Evolutionary conservation across 2,113 vertebrate species (phyloP).

Genomic region (Limnothrissa miodon): DNA sequence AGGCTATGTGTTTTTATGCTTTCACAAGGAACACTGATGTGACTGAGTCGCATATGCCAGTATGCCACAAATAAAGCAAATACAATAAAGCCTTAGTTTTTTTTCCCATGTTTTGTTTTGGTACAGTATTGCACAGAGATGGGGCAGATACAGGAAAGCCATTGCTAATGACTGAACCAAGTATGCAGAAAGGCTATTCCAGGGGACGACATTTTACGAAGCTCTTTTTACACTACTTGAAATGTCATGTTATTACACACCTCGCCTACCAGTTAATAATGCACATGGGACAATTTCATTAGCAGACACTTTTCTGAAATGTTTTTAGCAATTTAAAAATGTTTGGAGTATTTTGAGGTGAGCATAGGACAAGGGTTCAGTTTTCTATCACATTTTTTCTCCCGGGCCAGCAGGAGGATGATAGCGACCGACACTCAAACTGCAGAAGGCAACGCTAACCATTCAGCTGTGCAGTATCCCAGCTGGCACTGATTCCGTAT

Average conservation of each 20-base stretch:
- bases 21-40: conserved; percentile 33
- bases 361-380: not conserved
- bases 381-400: conserved; percentile 34
- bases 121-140: conserved; percentile 60
- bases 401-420: conserved; percentile 68
- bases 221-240: not conserved
- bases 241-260: not conserved
- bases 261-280: not conserved
- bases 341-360: not conserved
- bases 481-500: not conserved
- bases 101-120: conserved; percentile 36
- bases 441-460: not conserved
- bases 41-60: conserved; percentile 33
- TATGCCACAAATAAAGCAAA: not conserved
- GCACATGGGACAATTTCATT: not conserved
- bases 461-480: not conserved
- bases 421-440: conserved; percentile 16
- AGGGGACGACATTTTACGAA: not conserved
- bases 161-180: conserved; percentile 23
- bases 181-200: not conserved
- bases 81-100: not conserved
- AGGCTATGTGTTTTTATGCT: conserved; percentile 36
- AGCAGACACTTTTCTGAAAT: not conserved
- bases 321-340: not conserved
- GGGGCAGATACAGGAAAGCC: conserved; percentile 48